Percentiles rank a stretch among this genome's conserved stretches.
Evolutionary conservation across 2,888 invertebrate species (phyloP).

Genomic region (Petrolisthes cinctipes): DNA sequence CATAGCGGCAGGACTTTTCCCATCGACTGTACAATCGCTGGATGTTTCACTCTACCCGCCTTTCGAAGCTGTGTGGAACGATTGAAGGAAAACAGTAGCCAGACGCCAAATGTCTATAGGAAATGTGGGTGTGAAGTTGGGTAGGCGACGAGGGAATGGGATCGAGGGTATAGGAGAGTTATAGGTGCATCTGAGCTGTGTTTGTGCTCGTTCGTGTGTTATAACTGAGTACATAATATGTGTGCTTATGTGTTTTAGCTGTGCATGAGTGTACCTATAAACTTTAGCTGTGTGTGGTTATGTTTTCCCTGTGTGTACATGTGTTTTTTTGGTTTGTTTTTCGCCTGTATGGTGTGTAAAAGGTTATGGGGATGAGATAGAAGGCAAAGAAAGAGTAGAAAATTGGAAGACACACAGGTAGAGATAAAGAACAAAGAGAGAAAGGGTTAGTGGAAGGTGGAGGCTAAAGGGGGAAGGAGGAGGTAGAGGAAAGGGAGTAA

Average conservation of each 20-base stretch:
- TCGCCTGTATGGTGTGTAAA: too few relatives aligned
- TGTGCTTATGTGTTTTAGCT: too few relatives aligned
- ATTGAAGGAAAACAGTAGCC: neutral
- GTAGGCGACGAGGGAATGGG: neutral
- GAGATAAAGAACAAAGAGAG: neutral
- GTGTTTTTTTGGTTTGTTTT: too few relatives aligned
- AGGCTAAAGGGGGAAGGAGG: neutral
- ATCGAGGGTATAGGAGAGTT: constrained; percentile 5
- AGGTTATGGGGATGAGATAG: neutral
- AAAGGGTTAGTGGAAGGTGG: constrained; percentile 8
- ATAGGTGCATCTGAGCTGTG: neutral
- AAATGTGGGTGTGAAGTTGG: neutral
- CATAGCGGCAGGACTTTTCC: too few relatives aligned
- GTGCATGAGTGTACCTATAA: too few relatives aligned
- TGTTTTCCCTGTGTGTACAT: too few relatives aligned
- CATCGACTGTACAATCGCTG: too few relatives aligned
- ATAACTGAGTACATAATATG: too few relatives aligned
- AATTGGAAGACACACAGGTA: constrained; percentile 12
- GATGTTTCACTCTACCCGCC: too few relatives aligned
- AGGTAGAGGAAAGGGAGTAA: constrained; percentile 16
- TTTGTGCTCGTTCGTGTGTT: too few relatives aligned
- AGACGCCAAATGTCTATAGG: neutral
- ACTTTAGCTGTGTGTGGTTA: too few relatives aligned
- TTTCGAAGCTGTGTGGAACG: neutral
- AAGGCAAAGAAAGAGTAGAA: neutral